These are phyloP conservation scores for Pollicipes pollicipes DNA, from an alignment of 1,140 invertebrate genomes.

Conservation along the genomic window DNA sequence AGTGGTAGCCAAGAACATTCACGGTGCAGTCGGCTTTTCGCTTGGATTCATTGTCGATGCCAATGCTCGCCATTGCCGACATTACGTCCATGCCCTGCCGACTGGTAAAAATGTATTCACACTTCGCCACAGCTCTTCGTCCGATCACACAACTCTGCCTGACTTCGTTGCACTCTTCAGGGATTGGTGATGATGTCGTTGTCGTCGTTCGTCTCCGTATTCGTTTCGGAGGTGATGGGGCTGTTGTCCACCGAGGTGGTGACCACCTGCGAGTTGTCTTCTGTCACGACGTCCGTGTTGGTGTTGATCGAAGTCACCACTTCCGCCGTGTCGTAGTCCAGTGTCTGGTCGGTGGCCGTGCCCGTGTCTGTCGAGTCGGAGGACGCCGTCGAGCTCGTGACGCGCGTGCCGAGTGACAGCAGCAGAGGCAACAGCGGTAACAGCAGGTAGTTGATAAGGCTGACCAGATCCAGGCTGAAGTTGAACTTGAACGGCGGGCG, in stretches of 20 bases:
- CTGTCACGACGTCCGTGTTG: neutral
- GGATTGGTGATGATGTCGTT: constrained; percentile 5
- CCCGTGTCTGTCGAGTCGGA: neutral
- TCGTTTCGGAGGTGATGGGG: neutral
- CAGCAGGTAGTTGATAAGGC: neutral
- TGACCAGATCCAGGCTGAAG: neutral
- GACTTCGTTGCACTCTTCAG: too few relatives aligned
- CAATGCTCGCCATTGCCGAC: too few relatives aligned
- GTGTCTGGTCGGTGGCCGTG: neutral
- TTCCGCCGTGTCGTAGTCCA: neutral
- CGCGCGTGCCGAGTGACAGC: neutral
- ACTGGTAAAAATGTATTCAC: too few relatives aligned
- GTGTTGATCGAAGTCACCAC: neutral
- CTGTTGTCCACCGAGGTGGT: neutral
- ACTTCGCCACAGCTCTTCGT: too few relatives aligned
- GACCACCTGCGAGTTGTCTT: neutral
- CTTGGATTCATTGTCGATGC: too few relatives aligned
- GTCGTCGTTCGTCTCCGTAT: neutral
- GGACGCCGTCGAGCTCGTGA: neutral
- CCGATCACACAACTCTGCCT: too few relatives aligned
- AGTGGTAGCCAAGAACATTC: too few relatives aligned
- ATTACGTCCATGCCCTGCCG: too few relatives aligned
- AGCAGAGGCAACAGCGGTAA: neutral
- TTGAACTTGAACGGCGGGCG: neutral
- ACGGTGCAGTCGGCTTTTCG: too few relatives aligned